phyloP scores from a whole-genome alignment of 37 sponge, comb jelly and placozoan genomes.

The Geodia barretti region DNA sequence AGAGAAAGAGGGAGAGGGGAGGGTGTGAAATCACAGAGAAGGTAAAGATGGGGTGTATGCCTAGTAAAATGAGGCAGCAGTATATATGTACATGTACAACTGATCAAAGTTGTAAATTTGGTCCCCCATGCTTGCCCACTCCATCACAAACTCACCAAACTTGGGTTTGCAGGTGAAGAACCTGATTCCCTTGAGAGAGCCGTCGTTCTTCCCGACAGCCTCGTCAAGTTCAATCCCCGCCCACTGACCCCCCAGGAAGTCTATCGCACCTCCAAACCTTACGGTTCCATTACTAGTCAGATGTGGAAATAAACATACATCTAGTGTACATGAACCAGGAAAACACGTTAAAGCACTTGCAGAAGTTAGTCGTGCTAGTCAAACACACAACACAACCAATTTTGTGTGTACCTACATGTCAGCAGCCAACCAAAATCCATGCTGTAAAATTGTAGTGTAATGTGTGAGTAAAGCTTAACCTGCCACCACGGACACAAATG shows the following conservation, averaged over 20 bases:
- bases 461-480: too few species aligned
- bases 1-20: not conserved
- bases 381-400: too few species aligned
- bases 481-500: too few species aligned
- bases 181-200: slow-evolving; percentile 83
- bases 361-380: too few species aligned
- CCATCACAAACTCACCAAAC: slow-evolving; percentile 47
- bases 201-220: slow-evolving; percentile 90
- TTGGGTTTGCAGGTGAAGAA: slow-evolving; percentile 92
- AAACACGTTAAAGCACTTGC: too few species aligned
- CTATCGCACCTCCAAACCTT: slow-evolving; percentile 73
- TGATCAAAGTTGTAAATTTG: not conserved
- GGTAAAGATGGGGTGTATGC: not conserved
- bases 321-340: too few species aligned
- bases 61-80: not conserved
- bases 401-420: too few species aligned
- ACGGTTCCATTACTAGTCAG: slow-evolving; percentile 67
- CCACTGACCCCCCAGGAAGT: slow-evolving; percentile 85
- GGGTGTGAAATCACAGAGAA: not conserved
- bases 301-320: too few species aligned
- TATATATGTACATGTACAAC: too few species aligned
- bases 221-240: slow-evolving; percentile 92
- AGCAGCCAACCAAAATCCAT: too few species aligned
- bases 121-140: not conserved
- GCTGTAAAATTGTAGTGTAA: too few species aligned